These are phyloP conservation scores for Drosophila silvestris DNA, from an alignment of 2,888 invertebrate species.

Conservation along the genomic window DNA sequence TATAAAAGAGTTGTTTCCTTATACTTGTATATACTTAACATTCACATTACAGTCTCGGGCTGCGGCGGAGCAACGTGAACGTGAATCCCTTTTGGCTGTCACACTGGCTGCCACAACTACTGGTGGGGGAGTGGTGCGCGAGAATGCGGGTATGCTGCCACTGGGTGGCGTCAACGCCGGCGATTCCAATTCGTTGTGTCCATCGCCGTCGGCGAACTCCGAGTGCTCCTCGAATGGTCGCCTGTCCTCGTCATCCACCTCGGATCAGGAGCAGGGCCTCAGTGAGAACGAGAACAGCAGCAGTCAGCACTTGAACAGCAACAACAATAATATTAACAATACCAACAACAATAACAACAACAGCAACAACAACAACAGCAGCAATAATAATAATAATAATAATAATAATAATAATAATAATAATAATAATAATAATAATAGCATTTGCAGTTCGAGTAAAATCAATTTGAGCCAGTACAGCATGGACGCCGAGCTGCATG, in stretches of 20 bases:
- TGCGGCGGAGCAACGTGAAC: constrained; percentile 94
- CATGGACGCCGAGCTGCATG: constrained; percentile 87
- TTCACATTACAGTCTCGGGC: constrained; percentile 86
- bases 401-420: constrained; percentile 83
- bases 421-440: constrained; percentile 86
- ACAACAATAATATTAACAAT: constrained; percentile 86
- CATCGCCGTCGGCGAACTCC: constrained; percentile 94
- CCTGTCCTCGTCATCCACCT: constrained; percentile 92
- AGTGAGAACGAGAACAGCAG: constrained; percentile 87
- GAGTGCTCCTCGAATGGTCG: constrained; percentile 94
- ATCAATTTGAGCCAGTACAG: constrained; percentile 88
- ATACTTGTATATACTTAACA: neutral
- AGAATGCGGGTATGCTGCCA: constrained; percentile 52
- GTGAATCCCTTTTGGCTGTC: constrained; percentile 90
- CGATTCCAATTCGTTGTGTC: constrained; percentile 89
- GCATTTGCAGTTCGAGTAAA: constrained; percentile 87
- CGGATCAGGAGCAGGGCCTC: constrained; percentile 88
- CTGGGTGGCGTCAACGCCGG: constrained; percentile 60
- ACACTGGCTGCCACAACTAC: constrained; percentile 86
- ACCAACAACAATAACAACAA: constrained; percentile 86
- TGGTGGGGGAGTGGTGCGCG: constrained; percentile 50
- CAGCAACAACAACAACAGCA: constrained; percentile 69
- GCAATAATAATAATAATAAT: constrained; percentile 84
- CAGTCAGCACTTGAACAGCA: constrained; percentile 84
- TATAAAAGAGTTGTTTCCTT: neutral